A percentile compares a stretch with the other conserved stretches of the same genome.
Evolutionary conservation across 2,113 vertebrate species (phyloP).

Genomic region (Elephantulus edwardii): DNA sequence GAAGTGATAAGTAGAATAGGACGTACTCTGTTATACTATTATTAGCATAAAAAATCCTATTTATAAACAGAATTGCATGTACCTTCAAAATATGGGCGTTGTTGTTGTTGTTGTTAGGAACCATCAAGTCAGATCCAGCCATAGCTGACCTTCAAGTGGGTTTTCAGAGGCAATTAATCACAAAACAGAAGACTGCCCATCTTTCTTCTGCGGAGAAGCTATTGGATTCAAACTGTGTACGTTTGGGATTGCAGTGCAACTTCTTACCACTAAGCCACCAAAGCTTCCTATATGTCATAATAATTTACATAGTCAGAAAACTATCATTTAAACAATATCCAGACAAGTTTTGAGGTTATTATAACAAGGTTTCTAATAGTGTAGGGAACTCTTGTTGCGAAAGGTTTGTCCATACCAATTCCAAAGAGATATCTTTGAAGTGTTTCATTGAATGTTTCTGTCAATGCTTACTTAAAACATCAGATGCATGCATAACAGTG

Average conservation of each 20-base stretch:
- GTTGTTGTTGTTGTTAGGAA: too few species aligned
- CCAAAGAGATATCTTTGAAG: background rate
- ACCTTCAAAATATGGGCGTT: too few species aligned
- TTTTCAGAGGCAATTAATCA: too few species aligned
- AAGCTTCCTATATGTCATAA: too few species aligned
- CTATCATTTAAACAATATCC: background rate
- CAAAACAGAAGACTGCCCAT: too few species aligned
- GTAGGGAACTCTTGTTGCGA: background rate
- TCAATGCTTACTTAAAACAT: constrained; percentile 9
- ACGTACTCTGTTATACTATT: background rate
- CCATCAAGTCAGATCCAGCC: too few species aligned
- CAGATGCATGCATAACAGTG: background rate
- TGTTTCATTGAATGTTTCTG: background rate
- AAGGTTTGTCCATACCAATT: background rate
- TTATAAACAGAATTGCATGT: background rate
- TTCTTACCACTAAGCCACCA: too few species aligned
- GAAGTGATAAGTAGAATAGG: background rate
- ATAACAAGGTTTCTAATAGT: background rate
- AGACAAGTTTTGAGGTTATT: background rate
- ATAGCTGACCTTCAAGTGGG: background rate
- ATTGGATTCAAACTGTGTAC: too few species aligned
- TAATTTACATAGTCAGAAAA: background rate
- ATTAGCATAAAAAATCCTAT: background rate
- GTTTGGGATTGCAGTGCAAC: too few species aligned
- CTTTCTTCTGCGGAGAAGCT: too few species aligned